A percentile compares a stretch with the other conserved stretches of the same genome.
Evolutionary conservation across 2,113 vertebrate species (phyloP).

Genomic region (Saguinus imperator): DNA sequence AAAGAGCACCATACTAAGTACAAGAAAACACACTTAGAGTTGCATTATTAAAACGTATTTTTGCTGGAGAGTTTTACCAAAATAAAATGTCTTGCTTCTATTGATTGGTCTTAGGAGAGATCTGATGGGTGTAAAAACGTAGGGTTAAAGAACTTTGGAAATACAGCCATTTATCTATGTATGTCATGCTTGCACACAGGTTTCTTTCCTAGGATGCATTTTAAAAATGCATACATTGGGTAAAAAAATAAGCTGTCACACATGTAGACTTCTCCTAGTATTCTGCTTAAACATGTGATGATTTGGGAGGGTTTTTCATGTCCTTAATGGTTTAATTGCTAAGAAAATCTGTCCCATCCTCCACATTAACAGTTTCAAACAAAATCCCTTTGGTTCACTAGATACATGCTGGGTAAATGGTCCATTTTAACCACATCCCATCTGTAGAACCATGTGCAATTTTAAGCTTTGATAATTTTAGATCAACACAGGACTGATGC

Average conservation of each 20-base stretch:
- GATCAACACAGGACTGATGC: not conserved
- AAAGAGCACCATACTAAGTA: not conserved
- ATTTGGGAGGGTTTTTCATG: not conserved
- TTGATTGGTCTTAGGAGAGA: not conserved
- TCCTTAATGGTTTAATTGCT: not conserved
- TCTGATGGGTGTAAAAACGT: not conserved
- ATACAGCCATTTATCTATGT: not conserved
- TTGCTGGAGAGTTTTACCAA: not conserved
- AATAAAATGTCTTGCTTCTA: not conserved
- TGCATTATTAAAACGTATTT: slow-evolving; percentile 54
- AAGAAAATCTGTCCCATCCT: not conserved
- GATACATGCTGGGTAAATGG: accelerated
- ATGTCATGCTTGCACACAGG: accelerated
- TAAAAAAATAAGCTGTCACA: not conserved
- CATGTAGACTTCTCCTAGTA: no score
- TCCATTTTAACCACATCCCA: not conserved
- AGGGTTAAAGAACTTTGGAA: not conserved
- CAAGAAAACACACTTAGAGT: not conserved
- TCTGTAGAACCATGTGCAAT: not conserved
- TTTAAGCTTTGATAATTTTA: not conserved
- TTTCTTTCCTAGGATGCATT: not conserved
- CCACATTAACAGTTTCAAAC: not conserved
- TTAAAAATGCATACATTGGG: not conserved
- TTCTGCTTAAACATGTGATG: accelerated
- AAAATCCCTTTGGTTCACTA: not conserved